Conservation (phyloP, 2,113 vertebrate genomes). For the Syrmaticus mikado region DNA sequence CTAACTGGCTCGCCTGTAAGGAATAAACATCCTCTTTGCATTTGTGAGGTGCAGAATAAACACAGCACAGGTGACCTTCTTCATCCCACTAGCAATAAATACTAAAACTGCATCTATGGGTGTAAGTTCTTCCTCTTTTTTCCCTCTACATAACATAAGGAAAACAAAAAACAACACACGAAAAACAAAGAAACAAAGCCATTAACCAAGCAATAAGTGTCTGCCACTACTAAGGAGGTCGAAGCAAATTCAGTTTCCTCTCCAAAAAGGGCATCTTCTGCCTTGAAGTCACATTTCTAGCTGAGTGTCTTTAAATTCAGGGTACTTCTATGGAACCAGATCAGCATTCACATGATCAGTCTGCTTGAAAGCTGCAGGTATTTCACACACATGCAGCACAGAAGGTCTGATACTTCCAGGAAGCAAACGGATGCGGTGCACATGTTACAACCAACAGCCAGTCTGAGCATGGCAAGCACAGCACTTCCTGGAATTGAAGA, state of each 20-base stretch:
- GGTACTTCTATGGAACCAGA: neutral
- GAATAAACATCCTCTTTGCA: neutral
- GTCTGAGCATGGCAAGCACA: neutral
- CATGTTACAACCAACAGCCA: neutral
- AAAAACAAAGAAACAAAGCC: neutral
- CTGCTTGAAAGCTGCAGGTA: neutral
- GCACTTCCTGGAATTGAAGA: accelerated
- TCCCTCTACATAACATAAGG: accelerated
- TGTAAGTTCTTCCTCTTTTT: neutral
- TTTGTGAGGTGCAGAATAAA: neutral
- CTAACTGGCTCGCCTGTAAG: neutral
- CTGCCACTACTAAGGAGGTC: neutral
- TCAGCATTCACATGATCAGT: neutral
- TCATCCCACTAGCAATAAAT: neutral
- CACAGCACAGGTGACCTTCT: neutral
- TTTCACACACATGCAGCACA: accelerated
- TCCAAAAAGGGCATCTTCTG: neutral
- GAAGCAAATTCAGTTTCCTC: neutral
- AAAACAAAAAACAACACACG: neutral
- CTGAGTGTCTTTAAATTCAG: neutral
- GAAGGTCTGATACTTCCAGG: neutral
- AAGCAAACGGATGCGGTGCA: neutral
- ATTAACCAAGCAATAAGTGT: neutral
- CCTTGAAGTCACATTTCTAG: neutral
- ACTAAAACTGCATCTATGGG: neutral